A percentile compares a stretch with the other conserved stretches of the same genome.
phyloP scores from a whole-genome alignment of 2,797 vertebrate genomes.

The Pseudopleuronectes americanus region DNA sequence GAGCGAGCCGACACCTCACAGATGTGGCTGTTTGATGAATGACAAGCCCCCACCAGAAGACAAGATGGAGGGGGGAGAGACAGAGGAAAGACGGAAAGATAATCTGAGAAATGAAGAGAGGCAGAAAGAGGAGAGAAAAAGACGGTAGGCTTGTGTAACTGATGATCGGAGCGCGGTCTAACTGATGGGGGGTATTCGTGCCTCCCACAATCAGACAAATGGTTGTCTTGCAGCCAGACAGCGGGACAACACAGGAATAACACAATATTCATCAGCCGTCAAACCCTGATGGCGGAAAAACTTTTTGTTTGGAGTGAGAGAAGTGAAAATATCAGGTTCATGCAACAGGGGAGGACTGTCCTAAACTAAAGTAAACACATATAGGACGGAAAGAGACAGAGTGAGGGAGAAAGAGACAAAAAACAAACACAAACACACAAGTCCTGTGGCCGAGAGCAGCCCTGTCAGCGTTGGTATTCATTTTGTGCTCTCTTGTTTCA shows the following conservation, averaged over 20 bases:
- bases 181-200: slow-evolving; percentile 71
- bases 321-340: slow-evolving; percentile 42
- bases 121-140: slow-evolving; percentile 1
- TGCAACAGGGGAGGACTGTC: slow-evolving; percentile 30
- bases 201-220: slow-evolving; percentile 80
- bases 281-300: slow-evolving; percentile 15
- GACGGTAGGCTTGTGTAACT: slow-evolving; percentile 66
- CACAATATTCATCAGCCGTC: slow-evolving; percentile 37
- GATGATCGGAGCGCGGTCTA: slow-evolving; percentile 75
- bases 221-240: slow-evolving; percentile 64
- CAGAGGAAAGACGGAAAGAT: slow-evolving; percentile 42
- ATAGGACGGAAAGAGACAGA: slow-evolving; percentile 21
- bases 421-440: slow-evolving; percentile 56
- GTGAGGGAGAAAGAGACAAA: slow-evolving; percentile 31
- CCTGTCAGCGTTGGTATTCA: slow-evolving; percentile 71
- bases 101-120: slow-evolving; percentile 43
- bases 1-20: slow-evolving; percentile 73
- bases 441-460: slow-evolving; percentile 64
- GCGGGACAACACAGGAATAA: slow-evolving; percentile 47
- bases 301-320: slow-evolving; percentile 37
- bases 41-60: slow-evolving; percentile 62
- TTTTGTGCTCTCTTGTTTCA: slow-evolving; percentile 71
- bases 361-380: slow-evolving; percentile 12
- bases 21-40: slow-evolving; percentile 81
- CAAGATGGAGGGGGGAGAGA: slow-evolving; percentile 52